phyloP scores from a whole-genome alignment of 2,113 vertebrate genomes.

The Burhinus bistriatus region DNA sequence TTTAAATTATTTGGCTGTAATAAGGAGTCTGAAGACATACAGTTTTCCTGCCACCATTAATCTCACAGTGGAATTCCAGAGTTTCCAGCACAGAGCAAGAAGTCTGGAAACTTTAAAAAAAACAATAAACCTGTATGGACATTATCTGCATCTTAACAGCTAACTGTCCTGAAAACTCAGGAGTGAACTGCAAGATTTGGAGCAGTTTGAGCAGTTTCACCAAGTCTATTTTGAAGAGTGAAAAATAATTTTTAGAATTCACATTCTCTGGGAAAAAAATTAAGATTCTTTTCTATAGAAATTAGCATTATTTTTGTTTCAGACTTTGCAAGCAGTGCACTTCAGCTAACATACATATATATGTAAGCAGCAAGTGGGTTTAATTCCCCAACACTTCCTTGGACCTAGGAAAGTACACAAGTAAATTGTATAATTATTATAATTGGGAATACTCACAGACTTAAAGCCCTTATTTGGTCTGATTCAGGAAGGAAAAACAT shows the following conservation, averaged over 20 bases:
- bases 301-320: neutral
- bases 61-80: neutral
- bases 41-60: neutral
- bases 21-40: neutral
- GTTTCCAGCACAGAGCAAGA: neutral
- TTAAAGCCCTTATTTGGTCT: neutral
- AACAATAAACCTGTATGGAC: neutral
- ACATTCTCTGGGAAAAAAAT: neutral
- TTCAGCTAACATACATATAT: neutral
- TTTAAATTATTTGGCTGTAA: neutral
- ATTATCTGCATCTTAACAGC: neutral
- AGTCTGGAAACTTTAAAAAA: neutral
- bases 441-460: neutral
- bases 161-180: neutral
- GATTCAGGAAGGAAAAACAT: neutral
- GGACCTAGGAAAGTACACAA: neutral
- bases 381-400: neutral
- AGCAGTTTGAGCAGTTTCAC: neutral
- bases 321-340: neutral
- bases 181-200: neutral
- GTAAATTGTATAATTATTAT: neutral
- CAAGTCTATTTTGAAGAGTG: neutral
- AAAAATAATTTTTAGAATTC: neutral
- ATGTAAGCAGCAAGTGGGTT: neutral
- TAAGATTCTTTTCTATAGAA: neutral